Conservation (phyloP, 2,113 vertebrate species). For the Pachypanchax playfairii region DNA sequence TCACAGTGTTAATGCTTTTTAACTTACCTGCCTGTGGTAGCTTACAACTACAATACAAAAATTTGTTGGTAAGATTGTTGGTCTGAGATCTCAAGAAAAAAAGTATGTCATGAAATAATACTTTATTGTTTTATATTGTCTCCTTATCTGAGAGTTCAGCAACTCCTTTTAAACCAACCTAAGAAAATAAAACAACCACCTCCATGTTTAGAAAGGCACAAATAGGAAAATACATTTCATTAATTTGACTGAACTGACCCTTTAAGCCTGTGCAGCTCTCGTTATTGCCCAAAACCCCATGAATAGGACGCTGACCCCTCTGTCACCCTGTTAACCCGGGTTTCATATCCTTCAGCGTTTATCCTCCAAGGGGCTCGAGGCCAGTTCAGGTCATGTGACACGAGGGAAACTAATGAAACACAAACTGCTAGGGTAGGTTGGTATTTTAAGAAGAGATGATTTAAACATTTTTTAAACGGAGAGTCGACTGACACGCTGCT, state of each 20-base stretch:
- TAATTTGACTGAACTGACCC: conserved; percentile 13
- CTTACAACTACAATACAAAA: too few species aligned
- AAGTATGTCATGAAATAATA: too few species aligned
- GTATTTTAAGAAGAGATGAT: neutral
- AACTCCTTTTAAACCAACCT: too few species aligned
- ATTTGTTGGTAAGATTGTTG: too few species aligned
- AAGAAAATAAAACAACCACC: neutral
- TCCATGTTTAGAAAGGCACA: neutral
- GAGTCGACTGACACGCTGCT: neutral
- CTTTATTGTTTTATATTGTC: too few species aligned
- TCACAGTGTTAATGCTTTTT: too few species aligned
- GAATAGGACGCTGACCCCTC: conserved; percentile 36
- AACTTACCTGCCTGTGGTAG: too few species aligned
- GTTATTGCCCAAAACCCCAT: conserved; percentile 19
- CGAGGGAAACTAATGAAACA: conserved; percentile 14
- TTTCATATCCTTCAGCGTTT: conserved; percentile 39
- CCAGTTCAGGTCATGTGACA: conserved; percentile 20
- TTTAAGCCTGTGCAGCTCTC: conserved; percentile 14
- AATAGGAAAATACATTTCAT: conserved; percentile 1
- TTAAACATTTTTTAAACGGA: neutral
- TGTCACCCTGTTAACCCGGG: conserved; percentile 26
- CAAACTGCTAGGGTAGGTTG: neutral
- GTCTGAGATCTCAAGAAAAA: too few species aligned
- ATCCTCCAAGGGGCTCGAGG: conserved; percentile 40
- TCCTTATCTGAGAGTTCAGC: too few species aligned